Base-by-base conservation (phyloP, 2,888 invertebrate species). In the Acanthacorydalis orientalis region DNA sequence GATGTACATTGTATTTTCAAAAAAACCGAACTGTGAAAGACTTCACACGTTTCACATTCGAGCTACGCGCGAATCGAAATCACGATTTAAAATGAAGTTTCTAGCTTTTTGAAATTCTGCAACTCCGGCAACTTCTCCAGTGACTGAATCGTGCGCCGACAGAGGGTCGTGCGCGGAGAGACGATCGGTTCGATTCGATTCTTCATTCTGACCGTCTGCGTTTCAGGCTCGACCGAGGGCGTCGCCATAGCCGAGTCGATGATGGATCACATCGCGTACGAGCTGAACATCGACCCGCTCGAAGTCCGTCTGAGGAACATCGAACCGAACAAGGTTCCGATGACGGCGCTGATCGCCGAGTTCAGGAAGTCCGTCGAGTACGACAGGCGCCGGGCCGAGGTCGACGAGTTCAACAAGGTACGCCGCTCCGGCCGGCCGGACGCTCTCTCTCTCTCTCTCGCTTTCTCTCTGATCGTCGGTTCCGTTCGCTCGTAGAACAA, bases 221-320 rank as follows among this genome's bases (percentile, higher is more conserved):
- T n/a, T n/a, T n/a, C n/a, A 23, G 23, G 23, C 6, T 68, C 77
- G 0, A 63, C 77, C 0, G 84, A 85, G 64, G 75, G 71, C 14
- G 64, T 81, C 9, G 73, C 74, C 1, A 64, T 73, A 55, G 71
- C 74, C 11, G 82, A 82, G 60, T 67, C 64, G 50, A 70, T 82
- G 4, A 76, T 83, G 71, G 80, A 83, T 47, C 78, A 80, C 47
- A 75, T 80, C 53, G 74, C 80, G 0, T 65, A 64, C 39, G 64
- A 57, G n/a, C 52, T 74, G 1, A 68, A 69, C 7, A 62, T 69
- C 49, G 79, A 81, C 63, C 73, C 81, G 0, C 48, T 73, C 1
- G 68, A 74, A 52, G 73, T 82, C 0, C 68, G 75, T 32, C 50
- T 70, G 47, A 63, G 62, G 2, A 83, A 82, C 55, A 63, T 78